Conservation (phyloP, 1,140 invertebrate genomes). For the Ceratosolen solmsi region DNA sequence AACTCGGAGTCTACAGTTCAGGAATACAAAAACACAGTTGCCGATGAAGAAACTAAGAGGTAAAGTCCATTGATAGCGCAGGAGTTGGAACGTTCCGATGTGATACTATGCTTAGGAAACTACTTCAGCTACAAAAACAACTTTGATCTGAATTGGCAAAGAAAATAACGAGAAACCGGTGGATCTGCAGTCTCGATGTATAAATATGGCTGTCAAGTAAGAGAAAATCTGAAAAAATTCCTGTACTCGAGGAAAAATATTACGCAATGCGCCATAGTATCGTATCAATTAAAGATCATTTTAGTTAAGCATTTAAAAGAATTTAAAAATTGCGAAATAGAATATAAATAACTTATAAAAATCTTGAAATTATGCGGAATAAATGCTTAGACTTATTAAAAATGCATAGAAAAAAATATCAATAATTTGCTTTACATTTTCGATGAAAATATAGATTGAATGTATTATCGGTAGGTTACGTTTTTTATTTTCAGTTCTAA, state of each 20-base stretch:
- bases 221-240: no score
- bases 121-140: not conserved
- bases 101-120: conserved; percentile 2
- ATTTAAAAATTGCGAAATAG: not conserved
- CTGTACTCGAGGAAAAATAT: no score
- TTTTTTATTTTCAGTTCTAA: no score
- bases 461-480: no score
- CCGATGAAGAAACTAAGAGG: not conserved
- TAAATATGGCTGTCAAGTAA: conserved; percentile 17
- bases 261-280: not conserved
- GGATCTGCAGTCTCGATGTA: conserved; percentile 13
- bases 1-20: not conserved
- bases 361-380: no score
- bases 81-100: not conserved
- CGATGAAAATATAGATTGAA: no score
- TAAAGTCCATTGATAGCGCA: conserved; percentile 9
- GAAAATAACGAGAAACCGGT: not conserved
- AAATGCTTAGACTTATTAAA: no score
- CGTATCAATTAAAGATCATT: not conserved
- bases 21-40: not conserved
- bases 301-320: not conserved
- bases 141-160: not conserved
- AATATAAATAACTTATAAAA: no score
- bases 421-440: no score
- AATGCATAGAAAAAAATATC: no score